These are phyloP conservation scores for Formica aserva DNA, from an alignment of 2,888 invertebrate species.

Conservation along the genomic window DNA sequence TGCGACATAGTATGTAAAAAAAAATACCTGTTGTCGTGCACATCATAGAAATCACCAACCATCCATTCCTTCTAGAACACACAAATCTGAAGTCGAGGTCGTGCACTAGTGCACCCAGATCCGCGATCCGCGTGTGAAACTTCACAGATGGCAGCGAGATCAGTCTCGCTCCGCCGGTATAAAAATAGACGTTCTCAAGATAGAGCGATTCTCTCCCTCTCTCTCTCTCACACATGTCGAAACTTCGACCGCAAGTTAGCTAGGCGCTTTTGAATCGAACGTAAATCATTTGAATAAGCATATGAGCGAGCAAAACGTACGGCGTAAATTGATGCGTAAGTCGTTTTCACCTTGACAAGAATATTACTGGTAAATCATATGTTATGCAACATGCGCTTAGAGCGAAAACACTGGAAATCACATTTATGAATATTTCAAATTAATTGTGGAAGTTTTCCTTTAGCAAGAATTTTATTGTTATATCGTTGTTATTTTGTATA, in stretches of 20 bases:
- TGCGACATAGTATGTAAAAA: neutral
- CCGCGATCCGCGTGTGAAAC: constrained; percentile 39
- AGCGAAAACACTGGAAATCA: neutral
- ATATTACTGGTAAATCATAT: constrained; percentile 12
- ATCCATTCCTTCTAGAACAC: constrained; percentile 75
- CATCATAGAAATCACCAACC: constrained; percentile 65
- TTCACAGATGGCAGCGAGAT: constrained; percentile 73
- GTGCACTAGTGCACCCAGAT: constrained; percentile 57
- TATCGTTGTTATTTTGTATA: too few species aligned
- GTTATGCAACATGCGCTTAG: neutral
- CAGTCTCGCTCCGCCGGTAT: constrained; percentile 69
- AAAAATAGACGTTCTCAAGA: constrained; percentile 71
- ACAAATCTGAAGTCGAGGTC: constrained; percentile 74
- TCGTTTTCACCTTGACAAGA: constrained; percentile 2
- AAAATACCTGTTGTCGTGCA: constrained; percentile 67
- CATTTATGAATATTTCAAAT: neutral
- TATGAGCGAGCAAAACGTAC: neutral
- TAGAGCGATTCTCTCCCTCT: constrained; percentile 55
- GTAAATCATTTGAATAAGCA: constrained; percentile 19
- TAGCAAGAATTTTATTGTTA: neutral
- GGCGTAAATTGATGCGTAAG: neutral
- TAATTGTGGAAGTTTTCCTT: neutral
- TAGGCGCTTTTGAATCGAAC: neutral
- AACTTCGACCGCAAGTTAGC: constrained; percentile 23
- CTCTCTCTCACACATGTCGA: constrained; percentile 25